Base-by-base conservation (phyloP, 2,888 invertebrate species). In the Aporophyla nigra region DNA sequence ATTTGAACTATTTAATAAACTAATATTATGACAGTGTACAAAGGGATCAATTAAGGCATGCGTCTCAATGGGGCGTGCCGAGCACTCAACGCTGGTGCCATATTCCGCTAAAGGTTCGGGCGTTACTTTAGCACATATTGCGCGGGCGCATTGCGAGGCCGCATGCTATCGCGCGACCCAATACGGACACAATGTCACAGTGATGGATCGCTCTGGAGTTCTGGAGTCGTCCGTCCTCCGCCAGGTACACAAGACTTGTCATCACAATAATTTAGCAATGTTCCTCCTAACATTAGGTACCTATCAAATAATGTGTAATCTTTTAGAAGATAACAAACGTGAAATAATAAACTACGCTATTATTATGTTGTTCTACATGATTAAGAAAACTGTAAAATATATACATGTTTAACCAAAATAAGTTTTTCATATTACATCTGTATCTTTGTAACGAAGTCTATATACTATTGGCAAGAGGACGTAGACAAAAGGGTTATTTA, bases 161-260 rank as follows among this genome's bases (percentile, higher is more conserved):
- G 69, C 73, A 14, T 70, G 74, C 65, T 84, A 82, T 84, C 84
- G 74, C 43, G 54, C 76, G 69, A 40, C 62, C 83, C 49, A n/a
- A n/a, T n/a, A n/a, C n/a, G 24, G 67, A 51, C 56, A n/a, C 84
- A 43, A 58, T 43, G 79, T 14, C 69, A 62, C n/a, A 27, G 72
- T 19, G 61, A 27, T 49, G 67, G 58, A 54, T 58, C 40, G 16
- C 78, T 69, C 56, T 46, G 51, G 49, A 59, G 59, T 33, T 33
- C 33, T 33, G 33, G 33, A 33, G 33, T 54, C 59, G 14, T 74
- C 74, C 58, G 33, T 62, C 16, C n/a, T 68, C 43, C 16, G 14
- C 49, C 76, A 59, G 66, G 59, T 49, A 53, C 51, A 14, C 43
- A 9, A 51, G 33, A 14, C 14, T 33, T 27, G 43, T 59, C 54